A percentile compares a stretch with the other conserved stretches of the same genome.
Conservation (phyloP, 2,113 vertebrate genomes). For the Tinamus guttatus region DNA sequence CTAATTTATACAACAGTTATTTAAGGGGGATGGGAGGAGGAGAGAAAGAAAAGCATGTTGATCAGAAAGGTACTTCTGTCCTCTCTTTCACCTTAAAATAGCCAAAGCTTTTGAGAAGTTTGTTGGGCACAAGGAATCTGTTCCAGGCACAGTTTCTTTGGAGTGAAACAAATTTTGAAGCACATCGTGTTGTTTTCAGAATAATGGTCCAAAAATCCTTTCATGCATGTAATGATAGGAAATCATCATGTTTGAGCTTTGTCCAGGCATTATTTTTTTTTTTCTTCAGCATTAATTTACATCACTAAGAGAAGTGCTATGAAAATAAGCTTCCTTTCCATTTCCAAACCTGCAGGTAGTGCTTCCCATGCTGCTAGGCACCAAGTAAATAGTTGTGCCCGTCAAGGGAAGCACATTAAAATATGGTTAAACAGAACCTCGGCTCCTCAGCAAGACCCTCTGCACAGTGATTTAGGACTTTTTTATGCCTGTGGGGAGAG, state of each 20-base stretch:
- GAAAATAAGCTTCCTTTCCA: neutral
- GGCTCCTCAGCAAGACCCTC: neutral
- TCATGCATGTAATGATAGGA: neutral
- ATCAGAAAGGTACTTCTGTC: neutral
- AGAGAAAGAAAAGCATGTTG: neutral
- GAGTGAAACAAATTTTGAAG: neutral
- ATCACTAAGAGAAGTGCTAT: neutral
- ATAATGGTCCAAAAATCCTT: neutral
- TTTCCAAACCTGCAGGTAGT: neutral
- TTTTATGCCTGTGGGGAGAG: neutral
- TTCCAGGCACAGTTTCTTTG: constrained; percentile 9
- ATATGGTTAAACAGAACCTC: neutral
- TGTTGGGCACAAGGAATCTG: neutral
- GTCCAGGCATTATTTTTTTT: neutral
- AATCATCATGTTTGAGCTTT: neutral
- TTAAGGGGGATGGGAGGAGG: too few species aligned
- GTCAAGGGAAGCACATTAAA: neutral
- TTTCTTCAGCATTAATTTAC: neutral
- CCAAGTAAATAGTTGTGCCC: neutral
- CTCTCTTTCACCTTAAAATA: neutral
- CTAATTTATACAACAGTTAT: constrained; percentile 25
- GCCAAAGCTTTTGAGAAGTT: neutral
- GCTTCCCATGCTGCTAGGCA: neutral
- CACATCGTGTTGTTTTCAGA: neutral
- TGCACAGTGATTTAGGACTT: neutral